Base-by-base conservation (phyloP, 2,888 invertebrate species). In the Lochmaea crataegi region DNA sequence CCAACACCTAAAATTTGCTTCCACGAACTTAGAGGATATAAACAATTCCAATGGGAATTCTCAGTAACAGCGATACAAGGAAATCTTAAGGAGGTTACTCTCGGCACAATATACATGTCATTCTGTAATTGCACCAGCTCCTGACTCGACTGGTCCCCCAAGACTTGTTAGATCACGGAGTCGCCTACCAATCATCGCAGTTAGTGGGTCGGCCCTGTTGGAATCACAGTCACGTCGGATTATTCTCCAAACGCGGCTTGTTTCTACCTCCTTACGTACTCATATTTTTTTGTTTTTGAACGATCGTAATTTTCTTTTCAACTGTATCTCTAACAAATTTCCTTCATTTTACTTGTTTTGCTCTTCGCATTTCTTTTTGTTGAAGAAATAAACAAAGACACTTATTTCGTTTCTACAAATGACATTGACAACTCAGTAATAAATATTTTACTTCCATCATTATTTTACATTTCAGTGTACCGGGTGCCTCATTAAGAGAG, bases 51-150 rank as follows among this genome's bases (percentile, higher is more conserved):
- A 57, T 56, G 65, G 76, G 78, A 68, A 72, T 73, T 69, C 66
- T 68, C 38, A 26, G 73, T 51, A 70, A 75, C 72, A 70, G 63
- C 73, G 71, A 74, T 69, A 76, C 74, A 73, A 53, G 75, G 78
- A 79, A 78, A 77, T 77, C 77, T 76, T 69, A 69, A 78, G 73
- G 76, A 78, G 68, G 76, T 73, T 74, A 75, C 73, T 71, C 71
- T 74, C 79, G 75, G 72, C 74, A 76, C 79, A 78, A 77, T 80
- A 80, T 80, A 80, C 78, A 80, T 80, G 80, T 76, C 79, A 77
- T 77, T 76, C 77, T 77, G 78, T 80, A 80, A 80, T 80, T 80
- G 80, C 77, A 68, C 73, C 68, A 69, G 75, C 77, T 76, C 77
- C 68, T 76, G 72, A 74, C 77, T 75, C 75, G 70, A 80, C 69